Evolutionary conservation across 2,797 vertebrate genomes (phyloP).

Genomic region (Mallotus villosus): DNA sequence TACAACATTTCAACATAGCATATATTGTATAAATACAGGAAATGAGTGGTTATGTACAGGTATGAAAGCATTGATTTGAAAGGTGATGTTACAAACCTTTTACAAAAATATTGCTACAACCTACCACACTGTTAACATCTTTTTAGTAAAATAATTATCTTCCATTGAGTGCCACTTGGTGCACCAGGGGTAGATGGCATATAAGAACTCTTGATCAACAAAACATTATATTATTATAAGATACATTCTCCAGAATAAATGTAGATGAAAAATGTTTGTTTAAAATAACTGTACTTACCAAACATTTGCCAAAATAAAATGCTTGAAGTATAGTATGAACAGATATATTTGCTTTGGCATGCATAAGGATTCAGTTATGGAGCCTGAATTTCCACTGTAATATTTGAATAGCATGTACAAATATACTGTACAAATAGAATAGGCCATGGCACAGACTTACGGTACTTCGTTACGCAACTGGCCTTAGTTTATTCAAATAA

Average conservation of each 20-base stretch:
- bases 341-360: constrained; percentile 42
- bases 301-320: constrained; percentile 15
- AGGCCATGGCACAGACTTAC: no score
- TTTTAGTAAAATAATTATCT: constrained; percentile 21
- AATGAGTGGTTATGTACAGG: constrained; percentile 9
- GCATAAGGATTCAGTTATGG: constrained; percentile 26
- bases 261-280: constrained; percentile 23
- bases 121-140: neutral
- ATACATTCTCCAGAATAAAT: constrained; percentile 10
- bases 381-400: constrained; percentile 15
- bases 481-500: no score
- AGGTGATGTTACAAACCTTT: constrained; percentile 14
- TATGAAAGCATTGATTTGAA: constrained; percentile 11
- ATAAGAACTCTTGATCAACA: neutral
- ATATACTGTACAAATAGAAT: neutral
- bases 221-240: neutral
- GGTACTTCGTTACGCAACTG: no score
- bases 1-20: neutral
- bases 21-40: constrained; percentile 4
- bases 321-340: constrained; percentile 42
- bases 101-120: constrained; percentile 51
- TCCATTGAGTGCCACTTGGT: neutral
- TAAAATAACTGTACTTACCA: constrained; percentile 9
- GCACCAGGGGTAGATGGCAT: neutral
- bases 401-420: neutral